A percentile compares a stretch with the other conserved stretches of the same genome.
These are phyloP conservation scores for Intellagama lesueurii DNA, from an alignment of 2,797 vertebrate genomes.

Conservation along the genomic window DNA sequence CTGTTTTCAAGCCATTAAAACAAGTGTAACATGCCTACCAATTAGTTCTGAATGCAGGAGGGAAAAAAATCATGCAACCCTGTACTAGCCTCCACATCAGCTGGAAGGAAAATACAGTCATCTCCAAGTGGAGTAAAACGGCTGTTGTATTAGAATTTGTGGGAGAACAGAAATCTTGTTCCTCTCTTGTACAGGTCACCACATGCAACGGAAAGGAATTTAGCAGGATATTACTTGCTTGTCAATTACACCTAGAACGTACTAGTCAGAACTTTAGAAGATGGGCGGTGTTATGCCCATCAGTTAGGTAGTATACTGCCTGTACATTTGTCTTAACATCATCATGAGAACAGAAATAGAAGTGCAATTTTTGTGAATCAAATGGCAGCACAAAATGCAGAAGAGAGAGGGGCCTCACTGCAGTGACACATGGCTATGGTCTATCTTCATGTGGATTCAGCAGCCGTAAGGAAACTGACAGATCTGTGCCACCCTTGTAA, in stretches of 20 bases:
- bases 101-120: not conserved
- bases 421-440: not conserved
- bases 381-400: not conserved
- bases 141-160: not conserved
- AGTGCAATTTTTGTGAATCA: not conserved
- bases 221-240: not conserved
- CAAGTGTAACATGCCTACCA: not conserved
- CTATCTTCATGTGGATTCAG: not conserved
- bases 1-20: not conserved
- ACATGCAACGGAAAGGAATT: not conserved
- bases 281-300: not conserved
- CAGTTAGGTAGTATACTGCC: not conserved
- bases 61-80: not conserved
- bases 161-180: not conserved
- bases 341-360: not conserved
- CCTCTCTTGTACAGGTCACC: not conserved
- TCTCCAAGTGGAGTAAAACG: not conserved
- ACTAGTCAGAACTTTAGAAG: not conserved
- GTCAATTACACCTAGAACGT: not conserved
- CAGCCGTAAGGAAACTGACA: not conserved
- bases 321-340: not conserved
- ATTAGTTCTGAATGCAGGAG: not conserved
- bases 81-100: not conserved
- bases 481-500: not conserved
- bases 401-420: not conserved